Conservation (phyloP, 1,140 invertebrate genomes). For the Akabosia matsudoensis region DNA sequence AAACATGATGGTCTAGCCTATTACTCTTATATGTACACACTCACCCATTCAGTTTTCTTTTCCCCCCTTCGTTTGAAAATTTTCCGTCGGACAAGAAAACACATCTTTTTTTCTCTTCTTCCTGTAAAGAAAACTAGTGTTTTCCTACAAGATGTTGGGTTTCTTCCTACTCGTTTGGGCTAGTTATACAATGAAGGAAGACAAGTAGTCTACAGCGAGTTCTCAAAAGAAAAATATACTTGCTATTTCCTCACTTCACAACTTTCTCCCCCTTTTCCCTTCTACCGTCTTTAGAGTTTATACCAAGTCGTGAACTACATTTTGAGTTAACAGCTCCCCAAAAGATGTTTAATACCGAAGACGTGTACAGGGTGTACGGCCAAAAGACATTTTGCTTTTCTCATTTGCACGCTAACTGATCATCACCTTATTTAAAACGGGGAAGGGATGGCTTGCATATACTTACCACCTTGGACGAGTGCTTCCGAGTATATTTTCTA, state of each 20-base stretch:
- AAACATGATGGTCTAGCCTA: constrained; percentile 17
- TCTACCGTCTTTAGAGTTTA: not conserved
- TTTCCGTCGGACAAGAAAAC: not conserved
- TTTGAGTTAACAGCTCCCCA: not conserved
- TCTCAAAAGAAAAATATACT: not conserved
- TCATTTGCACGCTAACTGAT: not conserved
- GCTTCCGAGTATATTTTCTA: no score
- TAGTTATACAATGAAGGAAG: not conserved
- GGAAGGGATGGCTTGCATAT: not conserved
- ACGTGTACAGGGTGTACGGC: not conserved
- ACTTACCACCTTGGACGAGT: no score
- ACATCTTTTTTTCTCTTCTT: no score
- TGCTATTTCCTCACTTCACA: constrained; percentile 4
- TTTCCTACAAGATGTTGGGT: not conserved
- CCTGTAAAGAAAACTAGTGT: not conserved
- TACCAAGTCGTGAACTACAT: constrained; percentile 4
- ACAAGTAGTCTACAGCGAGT: not conserved
- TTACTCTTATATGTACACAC: not conserved
- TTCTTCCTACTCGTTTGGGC: not conserved
- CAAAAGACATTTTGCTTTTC: not conserved
- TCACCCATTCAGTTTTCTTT: not conserved
- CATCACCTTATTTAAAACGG: not conserved
- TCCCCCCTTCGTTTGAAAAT: not conserved
- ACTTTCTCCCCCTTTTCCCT: not conserved
- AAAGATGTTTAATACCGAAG: not conserved